Evolutionary conservation across 2,888 invertebrate genomes (phyloP), one percentile per base, ranked within the genome.

Genomic region (Agonum fuliginosum): DNA sequence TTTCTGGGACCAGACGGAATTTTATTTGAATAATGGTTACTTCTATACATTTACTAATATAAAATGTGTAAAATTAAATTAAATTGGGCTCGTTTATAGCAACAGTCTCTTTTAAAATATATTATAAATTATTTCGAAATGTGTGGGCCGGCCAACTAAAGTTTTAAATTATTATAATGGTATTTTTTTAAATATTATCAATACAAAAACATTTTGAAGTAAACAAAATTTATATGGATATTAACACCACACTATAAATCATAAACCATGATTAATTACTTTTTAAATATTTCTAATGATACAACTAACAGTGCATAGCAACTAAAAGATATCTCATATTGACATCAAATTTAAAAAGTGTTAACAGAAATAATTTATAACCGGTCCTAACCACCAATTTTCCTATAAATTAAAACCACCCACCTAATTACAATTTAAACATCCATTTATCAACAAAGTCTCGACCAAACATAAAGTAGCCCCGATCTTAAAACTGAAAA

Each of bases 371-470:
- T 67, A 67, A 67, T 67, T 67, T 67, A 67, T 41, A 12, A 30
- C 41, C n/a, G 4, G 4, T 8, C 20, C 41, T 22, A 67, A 37
- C 67, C 67, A 67, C 37, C 41, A 67, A 67, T 67, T 67, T 67
- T 41, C 67, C 22, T 67, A 67, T 67, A 67, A 67, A 62, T 62
- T 67, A 67, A 41, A 67, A 22, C 67, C 37, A 67, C 67, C 67
- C 41, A 41, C 67, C 41, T 67, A 67, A 67, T 67, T 41, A 67
- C 37, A 19, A 37, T 67, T 67, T 67, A 67, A 67, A 67, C 41
- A 67, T 17, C 41, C 67, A 67, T 67, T 67, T 41, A 67, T 67
- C 67, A 67, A 67, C 20, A 27, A 58, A 12, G 17, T 30, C 24
- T 58, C 27, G 12, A 27, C 58, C 58, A 58, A 22, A 6, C 43